Evolutionary conservation across 2,888 invertebrate species (phyloP).

Genomic region (Zelleria hepariella): DNA sequence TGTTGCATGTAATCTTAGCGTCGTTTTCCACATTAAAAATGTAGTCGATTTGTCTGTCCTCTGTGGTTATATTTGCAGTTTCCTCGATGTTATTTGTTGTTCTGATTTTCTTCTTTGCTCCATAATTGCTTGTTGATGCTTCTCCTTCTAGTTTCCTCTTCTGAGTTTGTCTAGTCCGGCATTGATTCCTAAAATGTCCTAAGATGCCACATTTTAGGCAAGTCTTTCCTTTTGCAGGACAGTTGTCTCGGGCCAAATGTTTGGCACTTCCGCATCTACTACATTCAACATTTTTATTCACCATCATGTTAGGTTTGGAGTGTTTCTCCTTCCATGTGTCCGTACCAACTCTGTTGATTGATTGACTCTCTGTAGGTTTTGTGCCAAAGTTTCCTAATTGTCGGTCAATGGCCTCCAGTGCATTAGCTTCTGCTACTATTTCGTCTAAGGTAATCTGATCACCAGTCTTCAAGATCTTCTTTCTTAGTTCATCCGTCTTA

Average conservation of each 20-base stretch:
- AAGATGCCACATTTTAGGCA: neutral
- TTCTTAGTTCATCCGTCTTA: neutral
- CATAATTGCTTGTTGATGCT: too few species aligned
- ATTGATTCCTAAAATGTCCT: neutral
- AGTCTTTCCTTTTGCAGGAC: neutral
- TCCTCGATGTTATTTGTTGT: slow-evolving; percentile 2
- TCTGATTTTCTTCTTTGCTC: neutral
- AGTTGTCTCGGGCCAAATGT: neutral
- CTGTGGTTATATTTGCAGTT: slow-evolving; percentile 2
- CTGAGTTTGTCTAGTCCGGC: neutral
- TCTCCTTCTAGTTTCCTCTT: neutral
- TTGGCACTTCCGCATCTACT: neutral
- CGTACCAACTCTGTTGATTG: neutral
- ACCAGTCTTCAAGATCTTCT: neutral
- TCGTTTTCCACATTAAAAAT: slow-evolving; percentile 3
- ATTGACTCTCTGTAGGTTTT: neutral
- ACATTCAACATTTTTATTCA: neutral
- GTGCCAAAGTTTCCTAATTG: neutral
- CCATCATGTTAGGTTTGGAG: neutral
- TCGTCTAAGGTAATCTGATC: neutral
- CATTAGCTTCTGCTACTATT: neutral
- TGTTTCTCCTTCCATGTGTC: neutral
- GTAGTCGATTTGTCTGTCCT: slow-evolving; percentile 1
- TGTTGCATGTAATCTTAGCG: neutral
- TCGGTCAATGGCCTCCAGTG: neutral